These are phyloP conservation scores for Molothrus ater DNA, from an alignment of 2,797 vertebrate genomes.

Conservation along the genomic window DNA sequence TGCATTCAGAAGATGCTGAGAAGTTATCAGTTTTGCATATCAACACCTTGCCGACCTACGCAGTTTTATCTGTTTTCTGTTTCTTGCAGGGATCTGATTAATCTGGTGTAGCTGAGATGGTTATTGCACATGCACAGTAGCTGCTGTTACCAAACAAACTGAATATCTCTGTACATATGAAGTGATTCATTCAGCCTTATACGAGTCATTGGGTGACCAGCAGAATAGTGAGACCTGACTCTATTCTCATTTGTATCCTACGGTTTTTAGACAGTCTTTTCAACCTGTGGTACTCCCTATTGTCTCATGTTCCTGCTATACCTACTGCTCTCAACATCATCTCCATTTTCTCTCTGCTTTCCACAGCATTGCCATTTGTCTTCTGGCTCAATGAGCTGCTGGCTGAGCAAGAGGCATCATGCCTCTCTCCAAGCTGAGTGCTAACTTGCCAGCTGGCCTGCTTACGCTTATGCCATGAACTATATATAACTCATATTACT, in stretches of 20 bases:
- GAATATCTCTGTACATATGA: not conserved
- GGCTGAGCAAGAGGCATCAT: not conserved
- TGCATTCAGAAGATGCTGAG: conserved; percentile 11
- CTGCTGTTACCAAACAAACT: conserved; percentile 38
- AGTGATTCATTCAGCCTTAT: not conserved
- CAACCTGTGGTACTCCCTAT: not conserved
- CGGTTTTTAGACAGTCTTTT: not conserved
- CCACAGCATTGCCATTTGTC: not conserved
- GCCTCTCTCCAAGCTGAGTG: not conserved
- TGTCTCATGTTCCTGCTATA: not conserved
- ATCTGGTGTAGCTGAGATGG: not conserved
- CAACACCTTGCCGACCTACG: conserved; percentile 24
- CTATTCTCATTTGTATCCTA: not conserved
- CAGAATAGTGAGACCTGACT: not conserved
- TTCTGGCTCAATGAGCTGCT: not conserved
- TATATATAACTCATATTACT: rapidly evolving
- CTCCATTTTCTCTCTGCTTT: not conserved
- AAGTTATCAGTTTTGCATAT: not conserved
- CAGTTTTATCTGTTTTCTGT: conserved; percentile 21
- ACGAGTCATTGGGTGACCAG: not conserved
- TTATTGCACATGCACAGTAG: conserved; percentile 21
- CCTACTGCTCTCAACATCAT: not conserved
- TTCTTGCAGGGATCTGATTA: conserved; percentile 13
- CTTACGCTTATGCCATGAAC: not conserved
- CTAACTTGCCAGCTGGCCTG: not conserved